Percentiles rank a stretch among this genome's conserved stretches.
These are phyloP conservation scores for Neotragus pygmaeus DNA, from an alignment of 2,113 vertebrate species.

Conservation along the genomic window DNA sequence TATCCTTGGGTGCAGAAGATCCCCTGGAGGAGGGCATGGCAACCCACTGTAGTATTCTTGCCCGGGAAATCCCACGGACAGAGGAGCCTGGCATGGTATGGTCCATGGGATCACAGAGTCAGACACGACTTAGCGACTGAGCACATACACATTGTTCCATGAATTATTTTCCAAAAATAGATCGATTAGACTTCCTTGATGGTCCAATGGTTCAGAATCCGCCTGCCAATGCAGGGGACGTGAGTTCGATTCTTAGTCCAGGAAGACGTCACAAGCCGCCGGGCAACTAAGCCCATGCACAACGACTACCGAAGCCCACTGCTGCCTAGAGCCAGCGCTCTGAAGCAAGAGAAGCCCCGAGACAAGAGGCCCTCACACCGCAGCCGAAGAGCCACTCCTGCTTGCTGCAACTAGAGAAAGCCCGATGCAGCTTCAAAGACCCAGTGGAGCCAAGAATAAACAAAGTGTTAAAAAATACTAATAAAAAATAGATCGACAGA, in stretches of 20 bases:
- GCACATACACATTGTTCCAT: neutral
- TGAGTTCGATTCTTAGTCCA: neutral
- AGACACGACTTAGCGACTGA: neutral
- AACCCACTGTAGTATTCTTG: neutral
- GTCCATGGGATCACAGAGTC: neutral
- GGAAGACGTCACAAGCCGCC: neutral
- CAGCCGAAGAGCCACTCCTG: neutral
- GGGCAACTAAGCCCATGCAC: neutral
- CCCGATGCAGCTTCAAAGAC: neutral
- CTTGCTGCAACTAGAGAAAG: neutral
- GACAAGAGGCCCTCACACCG: neutral
- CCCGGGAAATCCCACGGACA: neutral
- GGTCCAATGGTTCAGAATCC: neutral
- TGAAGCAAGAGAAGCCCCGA: neutral
- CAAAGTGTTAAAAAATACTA: neutral
- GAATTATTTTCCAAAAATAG: neutral
- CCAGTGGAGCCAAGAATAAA: neutral
- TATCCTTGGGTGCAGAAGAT: neutral
- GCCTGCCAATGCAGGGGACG: neutral
- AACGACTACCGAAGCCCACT: neutral
- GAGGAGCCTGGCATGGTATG: neutral
- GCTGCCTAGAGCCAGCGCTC: neutral
- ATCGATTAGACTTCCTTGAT: neutral
- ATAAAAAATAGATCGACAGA: neutral
- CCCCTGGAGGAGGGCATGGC: neutral